Conservation (phyloP, 2,797 vertebrate genomes). For the Pelodytes ibericus region DNA sequence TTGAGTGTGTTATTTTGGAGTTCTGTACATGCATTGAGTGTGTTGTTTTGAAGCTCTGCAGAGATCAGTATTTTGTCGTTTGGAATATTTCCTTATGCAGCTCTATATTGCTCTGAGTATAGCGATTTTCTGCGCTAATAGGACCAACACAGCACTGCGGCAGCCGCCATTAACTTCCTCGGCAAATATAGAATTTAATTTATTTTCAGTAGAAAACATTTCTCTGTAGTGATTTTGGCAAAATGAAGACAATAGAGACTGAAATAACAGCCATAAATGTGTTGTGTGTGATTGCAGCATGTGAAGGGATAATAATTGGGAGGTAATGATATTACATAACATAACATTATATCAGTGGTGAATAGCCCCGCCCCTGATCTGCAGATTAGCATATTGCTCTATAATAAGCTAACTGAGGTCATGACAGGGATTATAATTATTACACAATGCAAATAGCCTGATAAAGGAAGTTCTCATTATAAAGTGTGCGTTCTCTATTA, state of each 20-base stretch:
- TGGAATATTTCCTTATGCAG: too few relatives aligned
- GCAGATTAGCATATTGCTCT: slow-evolving; percentile 43
- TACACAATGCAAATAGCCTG: slow-evolving; percentile 15
- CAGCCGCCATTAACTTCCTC: not conserved
- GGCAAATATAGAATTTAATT: slow-evolving; percentile 11
- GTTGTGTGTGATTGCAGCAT: not conserved
- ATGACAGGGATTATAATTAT: slow-evolving; percentile 35
- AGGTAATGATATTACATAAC: slow-evolving; percentile 35
- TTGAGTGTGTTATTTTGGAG: too few relatives aligned
- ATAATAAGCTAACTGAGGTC: slow-evolving; percentile 42
- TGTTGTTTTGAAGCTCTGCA: too few relatives aligned
- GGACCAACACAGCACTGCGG: not conserved
- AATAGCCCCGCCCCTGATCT: slow-evolving; percentile 11
- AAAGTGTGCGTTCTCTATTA: slow-evolving; percentile 11
- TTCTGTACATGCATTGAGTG: too few relatives aligned
- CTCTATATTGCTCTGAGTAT: too few relatives aligned
- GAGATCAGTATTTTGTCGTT: too few relatives aligned
- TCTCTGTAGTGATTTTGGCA: slow-evolving; percentile 7
- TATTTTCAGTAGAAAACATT: slow-evolving; percentile 4
- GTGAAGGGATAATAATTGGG: slow-evolving; percentile 21
- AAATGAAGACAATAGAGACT: slow-evolving; percentile 20
- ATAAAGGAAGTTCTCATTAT: slow-evolving; percentile 9
- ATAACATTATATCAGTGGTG: slow-evolving; percentile 24
- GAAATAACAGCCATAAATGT: slow-evolving; percentile 13
- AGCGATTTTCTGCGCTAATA: not conserved